Evolutionary conservation across 2,797 vertebrate species (phyloP).

Genomic region (Etheostoma nigrum): DNA sequence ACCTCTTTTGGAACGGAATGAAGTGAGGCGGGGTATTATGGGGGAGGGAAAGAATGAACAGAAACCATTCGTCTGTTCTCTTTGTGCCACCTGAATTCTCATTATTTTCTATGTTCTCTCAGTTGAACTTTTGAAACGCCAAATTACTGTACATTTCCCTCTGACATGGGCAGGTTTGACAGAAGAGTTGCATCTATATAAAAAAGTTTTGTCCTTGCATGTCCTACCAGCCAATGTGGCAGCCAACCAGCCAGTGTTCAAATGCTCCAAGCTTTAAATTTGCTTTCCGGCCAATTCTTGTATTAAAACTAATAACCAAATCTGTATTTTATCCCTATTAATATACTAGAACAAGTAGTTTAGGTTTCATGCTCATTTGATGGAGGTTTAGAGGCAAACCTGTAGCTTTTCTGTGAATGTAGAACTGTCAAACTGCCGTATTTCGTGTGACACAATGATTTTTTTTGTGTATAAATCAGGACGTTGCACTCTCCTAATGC

Average conservation of each 20-base stretch:
- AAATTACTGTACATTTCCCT: conserved; percentile 28
- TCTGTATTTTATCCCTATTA: background rate
- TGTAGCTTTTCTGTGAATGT: conserved; percentile 29
- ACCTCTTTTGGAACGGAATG: conserved; percentile 56
- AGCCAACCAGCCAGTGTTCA: conserved; percentile 20
- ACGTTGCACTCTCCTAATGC: background rate
- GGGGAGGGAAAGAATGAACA: background rate
- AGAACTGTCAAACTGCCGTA: background rate
- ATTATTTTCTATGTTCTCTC: conserved; percentile 29
- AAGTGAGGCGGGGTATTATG: background rate
- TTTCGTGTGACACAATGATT: background rate
- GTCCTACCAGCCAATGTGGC: conserved; percentile 28
- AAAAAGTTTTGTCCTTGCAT: background rate
- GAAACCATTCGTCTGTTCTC: conserved; percentile 28
- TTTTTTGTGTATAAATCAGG: background rate
- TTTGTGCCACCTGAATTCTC: conserved; percentile 55
- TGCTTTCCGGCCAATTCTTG: background rate
- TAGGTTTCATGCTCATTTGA: background rate
- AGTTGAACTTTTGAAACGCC: conserved; percentile 30
- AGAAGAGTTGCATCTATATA: background rate
- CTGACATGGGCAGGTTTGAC: background rate
- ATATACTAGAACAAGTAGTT: background rate
- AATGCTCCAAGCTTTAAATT: background rate
- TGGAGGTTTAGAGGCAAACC: background rate
- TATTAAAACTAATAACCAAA: background rate